Evolutionary conservation across 2,888 invertebrate genomes (phyloP), one percentile per base, ranked within the genome.

Genomic region (Silvanus unidentatus): DNA sequence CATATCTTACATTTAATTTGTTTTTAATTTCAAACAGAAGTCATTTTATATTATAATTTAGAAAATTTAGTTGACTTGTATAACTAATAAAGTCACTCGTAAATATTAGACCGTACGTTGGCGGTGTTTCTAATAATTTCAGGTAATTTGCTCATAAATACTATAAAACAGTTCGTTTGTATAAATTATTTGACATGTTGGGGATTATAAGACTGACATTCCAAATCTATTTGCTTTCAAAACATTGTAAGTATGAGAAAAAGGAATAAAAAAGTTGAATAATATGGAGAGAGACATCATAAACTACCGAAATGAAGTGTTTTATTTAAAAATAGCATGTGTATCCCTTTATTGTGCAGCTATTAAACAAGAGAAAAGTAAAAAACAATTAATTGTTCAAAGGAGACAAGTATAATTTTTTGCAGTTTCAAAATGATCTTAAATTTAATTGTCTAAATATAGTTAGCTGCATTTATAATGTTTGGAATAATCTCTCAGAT

Each of bases 61-160:
- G 44, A 48, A 48, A 49, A 42, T 50, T 22, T n/a, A n/a, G n/a
- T n/a, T 22, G 22, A 22, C 22, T 22, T 22, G 22, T 22, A 5
- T 22, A 22, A 22, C 56, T 57, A 62, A 62, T 63, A 62, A 63
- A 61, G 56, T 49, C 56, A 32, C 41, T 11, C 58, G 52, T 64
- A 64, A 65, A 65, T 63, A 63, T 57, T 32, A 22, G 22, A n/a
- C 12, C 12, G 58, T 57, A 58, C 50, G 50, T 49, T 54, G 56
- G 50, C 58, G 59, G 54, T 43, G 55, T 60, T 59, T 22, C 22
- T 22, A 22, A 22, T 60, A 65, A 64, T 65, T 64, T 54, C 56
- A 59, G 57, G 61, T 66, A 67, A 67, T 66, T 66, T 62, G 62
- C 63, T 64, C 65, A 60, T 66, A 67, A 66, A 66, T 65, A 64